Evolutionary conservation across 2,888 invertebrate genomes (phyloP).

Genomic region (Amiota minor): DNA sequence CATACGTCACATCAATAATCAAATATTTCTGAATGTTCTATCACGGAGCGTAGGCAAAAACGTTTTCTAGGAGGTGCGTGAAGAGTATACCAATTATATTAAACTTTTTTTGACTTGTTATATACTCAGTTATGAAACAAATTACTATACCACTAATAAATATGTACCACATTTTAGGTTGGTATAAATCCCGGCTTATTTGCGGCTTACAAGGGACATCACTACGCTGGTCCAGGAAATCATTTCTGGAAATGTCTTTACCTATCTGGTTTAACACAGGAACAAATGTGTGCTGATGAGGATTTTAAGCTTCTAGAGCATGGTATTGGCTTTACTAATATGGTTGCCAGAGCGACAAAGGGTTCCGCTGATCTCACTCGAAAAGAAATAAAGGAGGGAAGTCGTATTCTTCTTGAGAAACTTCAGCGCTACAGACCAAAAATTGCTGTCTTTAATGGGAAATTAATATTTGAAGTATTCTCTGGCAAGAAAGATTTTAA

Average conservation of each 20-base stretch:
- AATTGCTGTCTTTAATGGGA: constrained; percentile 98
- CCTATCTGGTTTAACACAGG: constrained; percentile 92
- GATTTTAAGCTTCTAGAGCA: constrained; percentile 93
- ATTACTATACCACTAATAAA: background rate
- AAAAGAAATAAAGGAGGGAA: constrained; percentile 95
- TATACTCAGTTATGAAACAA: background rate
- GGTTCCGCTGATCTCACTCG: constrained; percentile 95
- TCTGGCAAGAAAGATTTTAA: constrained; percentile 97
- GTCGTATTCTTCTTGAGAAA: constrained; percentile 90
- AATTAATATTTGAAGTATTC: constrained; percentile 97
- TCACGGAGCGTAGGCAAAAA: too few species aligned
- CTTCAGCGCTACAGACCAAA: constrained; percentile 93
- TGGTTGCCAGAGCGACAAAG: constrained; percentile 95
- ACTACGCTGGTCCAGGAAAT: constrained; percentile 98
- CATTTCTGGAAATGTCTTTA: constrained; percentile 99
- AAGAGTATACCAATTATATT: too few species aligned
- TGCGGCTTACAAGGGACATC: constrained; percentile 98
- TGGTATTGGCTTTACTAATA: constrained; percentile 98
- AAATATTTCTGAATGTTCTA: too few species aligned
- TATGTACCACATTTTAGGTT: constrained; percentile 78
- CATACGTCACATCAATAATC: too few species aligned
- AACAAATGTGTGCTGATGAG: constrained; percentile 96
- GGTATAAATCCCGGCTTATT: constrained; percentile 98
- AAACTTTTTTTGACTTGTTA: background rate
- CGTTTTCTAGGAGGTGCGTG: too few species aligned